Evolutionary conservation across 2,797 vertebrate genomes (phyloP), one percentile per base, ranked within the genome.

Genomic region (Aplochiton taeniatus): DNA sequence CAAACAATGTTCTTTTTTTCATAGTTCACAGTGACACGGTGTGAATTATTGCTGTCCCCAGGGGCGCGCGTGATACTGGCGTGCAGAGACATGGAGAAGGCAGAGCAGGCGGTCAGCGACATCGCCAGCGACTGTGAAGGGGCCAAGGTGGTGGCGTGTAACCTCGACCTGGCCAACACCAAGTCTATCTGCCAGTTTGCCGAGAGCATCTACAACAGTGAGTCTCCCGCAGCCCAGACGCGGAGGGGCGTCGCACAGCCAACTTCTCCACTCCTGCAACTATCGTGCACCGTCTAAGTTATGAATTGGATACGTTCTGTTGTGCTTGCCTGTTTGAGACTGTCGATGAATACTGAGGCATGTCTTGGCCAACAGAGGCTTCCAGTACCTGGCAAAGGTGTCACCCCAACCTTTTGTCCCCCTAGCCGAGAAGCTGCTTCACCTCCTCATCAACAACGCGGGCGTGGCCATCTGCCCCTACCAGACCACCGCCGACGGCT

Each of bases 371-470:
- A 31, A 31, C 31, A 31, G 31, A 6, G 31, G 31, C 31, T 31
- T 55, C 53, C 45, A 14, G 1, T 44, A 12, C 18, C 43, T 11
- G 42, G 13, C 11, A 41, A 46, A 19, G 58, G 9, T 53, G 16
- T n/a, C 13, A 45, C 41, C 41, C 31, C 43, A 54, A 49, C 54
- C 61, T 1, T 65, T 20, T 57, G 80, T 18, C 79, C 57, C 85
- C 79, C 31, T 79, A 93, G 92, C 82, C 64, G 88, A 93, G 69
- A 90, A 84, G 76, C 8, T 70, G 59, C 81, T 93, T 65, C 84
- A 93, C 76, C 86, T 79, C 77, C 85, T 93, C 67, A 88, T 93
- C 74, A 93, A 93, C 85, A 93, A 93, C 19, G 91, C 92, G 47
- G 92, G 87, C 0, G 86, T 93, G 72, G 89, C 89, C 42, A 47